Percentiles rank a stretch among this genome's conserved stretches.
Evolutionary conservation across 2,797 vertebrate genomes (phyloP).

Genomic region (Vespertilio murinus): DNA sequence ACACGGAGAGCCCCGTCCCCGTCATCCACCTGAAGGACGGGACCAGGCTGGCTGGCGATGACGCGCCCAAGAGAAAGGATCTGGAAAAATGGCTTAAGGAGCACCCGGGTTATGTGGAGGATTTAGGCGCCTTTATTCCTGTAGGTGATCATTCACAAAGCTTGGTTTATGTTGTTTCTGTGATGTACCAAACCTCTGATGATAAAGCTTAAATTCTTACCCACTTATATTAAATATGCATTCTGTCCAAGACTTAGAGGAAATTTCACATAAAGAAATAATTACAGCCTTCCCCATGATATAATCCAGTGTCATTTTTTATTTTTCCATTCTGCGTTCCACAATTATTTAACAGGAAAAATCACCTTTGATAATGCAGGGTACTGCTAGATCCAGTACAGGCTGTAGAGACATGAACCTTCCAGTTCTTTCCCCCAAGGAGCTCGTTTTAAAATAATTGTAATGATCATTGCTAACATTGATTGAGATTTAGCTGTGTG

Average conservation of each 20-base stretch:
- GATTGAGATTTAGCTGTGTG: not conserved
- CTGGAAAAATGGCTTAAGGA: slow-evolving; percentile 96
- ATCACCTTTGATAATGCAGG: not conserved
- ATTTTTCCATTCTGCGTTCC: not conserved
- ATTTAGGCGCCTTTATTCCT: slow-evolving; percentile 96
- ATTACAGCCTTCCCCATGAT: not conserved
- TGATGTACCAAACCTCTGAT: not conserved
- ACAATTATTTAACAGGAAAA: slow-evolving; percentile 23
- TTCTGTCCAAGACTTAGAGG: slow-evolving; percentile 29
- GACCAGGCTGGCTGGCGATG: slow-evolving; percentile 96
- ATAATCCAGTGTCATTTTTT: not conserved
- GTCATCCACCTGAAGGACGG: slow-evolving; percentile 99
- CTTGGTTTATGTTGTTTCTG: not conserved
- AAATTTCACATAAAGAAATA: slow-evolving; percentile 37
- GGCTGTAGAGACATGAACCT: not conserved
- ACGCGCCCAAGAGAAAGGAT: slow-evolving; percentile 95
- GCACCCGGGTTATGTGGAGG: slow-evolving; percentile 97
- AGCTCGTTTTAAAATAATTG: slow-evolving; percentile 36
- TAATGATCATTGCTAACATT: not conserved
- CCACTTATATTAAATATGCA: not conserved
- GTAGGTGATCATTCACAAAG: slow-evolving; percentile 84
- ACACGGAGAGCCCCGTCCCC: slow-evolving; percentile 93
- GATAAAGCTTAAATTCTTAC: slow-evolving; percentile 32
- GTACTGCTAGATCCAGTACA: not conserved
- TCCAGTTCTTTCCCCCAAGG: not conserved